Percentiles rank a stretch among this genome's conserved stretches.
These are phyloP conservation scores for Tribolium madens DNA, from an alignment of 1,140 invertebrate species.

Conservation along the genomic window DNA sequence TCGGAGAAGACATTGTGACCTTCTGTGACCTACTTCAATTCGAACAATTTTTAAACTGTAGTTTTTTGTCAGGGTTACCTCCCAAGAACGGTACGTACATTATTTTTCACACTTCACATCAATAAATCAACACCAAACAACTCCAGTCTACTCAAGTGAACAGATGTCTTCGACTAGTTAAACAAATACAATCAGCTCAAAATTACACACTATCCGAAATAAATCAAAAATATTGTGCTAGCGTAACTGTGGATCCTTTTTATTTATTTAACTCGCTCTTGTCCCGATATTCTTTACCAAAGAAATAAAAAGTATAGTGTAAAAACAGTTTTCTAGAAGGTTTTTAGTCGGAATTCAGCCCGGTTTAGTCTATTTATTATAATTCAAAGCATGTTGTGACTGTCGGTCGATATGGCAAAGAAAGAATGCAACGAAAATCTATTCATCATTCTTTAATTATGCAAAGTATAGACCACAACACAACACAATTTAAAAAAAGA, in stretches of 20 bases:
- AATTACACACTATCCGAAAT: not conserved
- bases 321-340: not conserved
- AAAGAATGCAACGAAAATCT: not conserved
- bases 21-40: conserved; percentile 13
- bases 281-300: not conserved
- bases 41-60: not conserved
- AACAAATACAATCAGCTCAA: not conserved
- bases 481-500: not conserved
- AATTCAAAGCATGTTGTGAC: not conserved
- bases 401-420: not conserved
- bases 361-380: not conserved
- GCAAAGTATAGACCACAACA: not conserved
- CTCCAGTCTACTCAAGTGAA: not conserved
- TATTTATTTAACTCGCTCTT: not conserved
- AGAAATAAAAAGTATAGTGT: not conserved
- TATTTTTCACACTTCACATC: not conserved
- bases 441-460: not conserved
- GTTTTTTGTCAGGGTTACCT: not conserved
- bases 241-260: not conserved
- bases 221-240: not conserved
- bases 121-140: not conserved
- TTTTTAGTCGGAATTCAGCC: not conserved
- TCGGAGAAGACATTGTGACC: conserved; percentile 9
- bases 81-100: not conserved
- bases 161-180: not conserved